phyloP scores from a whole-genome alignment of 2,113 vertebrate species.

The Pipa parva region DNA sequence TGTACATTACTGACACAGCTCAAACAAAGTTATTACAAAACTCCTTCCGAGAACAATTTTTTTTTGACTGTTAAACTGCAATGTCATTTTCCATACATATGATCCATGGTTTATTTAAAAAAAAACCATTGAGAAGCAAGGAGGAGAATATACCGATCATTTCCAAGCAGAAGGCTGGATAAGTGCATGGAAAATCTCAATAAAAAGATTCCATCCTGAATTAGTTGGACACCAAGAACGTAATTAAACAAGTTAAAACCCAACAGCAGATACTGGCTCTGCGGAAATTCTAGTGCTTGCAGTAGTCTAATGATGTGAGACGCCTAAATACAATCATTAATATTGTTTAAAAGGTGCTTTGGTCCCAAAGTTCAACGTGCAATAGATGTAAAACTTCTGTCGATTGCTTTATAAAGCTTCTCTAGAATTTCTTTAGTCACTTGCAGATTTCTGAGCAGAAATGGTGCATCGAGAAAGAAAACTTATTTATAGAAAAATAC shows the following conservation, averaged over 20 bases:
- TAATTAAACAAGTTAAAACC: constrained; percentile 6
- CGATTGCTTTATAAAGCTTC: too few relatives aligned
- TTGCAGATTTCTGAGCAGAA: constrained; percentile 3
- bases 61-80: neutral
- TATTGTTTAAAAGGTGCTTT: constrained; percentile 1
- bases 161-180: neutral
- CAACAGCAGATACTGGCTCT: neutral
- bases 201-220: constrained; percentile 1
- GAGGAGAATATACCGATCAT: neutral
- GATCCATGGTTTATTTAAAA: neutral
- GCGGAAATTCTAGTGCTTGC: neutral
- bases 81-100: constrained; percentile 2
- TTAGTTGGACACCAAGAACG: neutral
- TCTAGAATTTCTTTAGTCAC: too few relatives aligned
- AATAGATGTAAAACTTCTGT: too few relatives aligned
- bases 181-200: neutral
- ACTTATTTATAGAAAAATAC: too few relatives aligned
- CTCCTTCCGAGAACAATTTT: neutral
- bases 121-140: neutral
- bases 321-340: neutral
- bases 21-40: neutral
- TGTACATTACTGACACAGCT: too few relatives aligned
- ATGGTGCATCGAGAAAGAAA: neutral
- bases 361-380: neutral
- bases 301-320: constrained; percentile 4